A percentile compares a stretch with the other conserved stretches of the same genome.
phyloP scores from a whole-genome alignment of 1,140 invertebrate species.

The Leptinotarsa defecta region DNA sequence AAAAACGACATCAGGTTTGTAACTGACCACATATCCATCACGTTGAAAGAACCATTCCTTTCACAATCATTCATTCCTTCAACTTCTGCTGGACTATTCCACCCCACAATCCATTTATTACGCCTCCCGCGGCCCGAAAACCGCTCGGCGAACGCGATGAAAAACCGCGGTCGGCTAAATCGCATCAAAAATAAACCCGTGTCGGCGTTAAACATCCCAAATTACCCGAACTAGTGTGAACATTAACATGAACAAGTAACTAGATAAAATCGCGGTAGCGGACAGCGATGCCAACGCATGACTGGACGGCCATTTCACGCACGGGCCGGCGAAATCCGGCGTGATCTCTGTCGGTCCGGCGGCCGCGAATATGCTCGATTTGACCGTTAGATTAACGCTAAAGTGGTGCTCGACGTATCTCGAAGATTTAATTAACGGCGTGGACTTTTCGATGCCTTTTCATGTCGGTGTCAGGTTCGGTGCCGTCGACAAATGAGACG shows the following conservation, averaged over 20 bases:
- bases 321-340: slow-evolving; percentile 29
- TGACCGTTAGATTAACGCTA: slow-evolving; percentile 13
- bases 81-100: too few species aligned
- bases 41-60: too few species aligned
- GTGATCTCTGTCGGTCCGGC: slow-evolving; percentile 30
- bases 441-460: neutral
- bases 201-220: slow-evolving; percentile 33
- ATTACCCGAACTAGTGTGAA: slow-evolving; percentile 40
- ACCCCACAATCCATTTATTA: too few species aligned
- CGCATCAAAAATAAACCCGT: slow-evolving; percentile 35
- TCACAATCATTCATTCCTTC: too few species aligned
- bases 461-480: neutral
- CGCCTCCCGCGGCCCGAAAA: neutral
- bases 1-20: too few species aligned
- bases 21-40: too few species aligned
- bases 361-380: slow-evolving; percentile 29
- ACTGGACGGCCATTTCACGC: slow-evolving; percentile 35
- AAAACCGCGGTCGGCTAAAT: slow-evolving; percentile 28
- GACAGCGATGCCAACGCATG: slow-evolving; percentile 35
- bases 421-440: slow-evolving; percentile 20
- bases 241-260: slow-evolving; percentile 41
- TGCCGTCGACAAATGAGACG: neutral
- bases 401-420: slow-evolving; percentile 18
- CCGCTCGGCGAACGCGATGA: slow-evolving; percentile 7
- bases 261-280: slow-evolving; percentile 37